Evolutionary conservation across 53 echinoderm and acorn worm genomes (phyloP), one percentile per base, ranked within the genome.

Genomic region (Apostichopus leukothele): DNA sequence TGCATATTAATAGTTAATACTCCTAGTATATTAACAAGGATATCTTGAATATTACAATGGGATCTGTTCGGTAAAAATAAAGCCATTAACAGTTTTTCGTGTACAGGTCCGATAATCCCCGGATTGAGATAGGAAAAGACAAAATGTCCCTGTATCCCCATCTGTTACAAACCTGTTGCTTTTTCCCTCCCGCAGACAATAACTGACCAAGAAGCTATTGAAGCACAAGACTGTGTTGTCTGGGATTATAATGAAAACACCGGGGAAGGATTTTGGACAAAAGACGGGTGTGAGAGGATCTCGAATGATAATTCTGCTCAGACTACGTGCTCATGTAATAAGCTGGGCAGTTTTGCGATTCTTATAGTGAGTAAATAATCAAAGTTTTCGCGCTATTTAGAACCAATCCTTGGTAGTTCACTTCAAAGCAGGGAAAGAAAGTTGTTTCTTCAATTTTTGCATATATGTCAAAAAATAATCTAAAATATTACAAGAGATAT

Each of bases 311-410:
- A 76, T 9, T 53, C 20, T 14, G 55, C 51, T 26, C 53, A 52
- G 5, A 79, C 79, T 9, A 53, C 52, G n/a, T 79, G 79, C 10
- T 79, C 79, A n/a, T 79, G 79, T 52, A 26, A 79, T 53, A 52
- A 53, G 18, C 21, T 79, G 8, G 79, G 53, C 6, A 79, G 79
- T 79, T 79, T 79, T 79, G 79, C 79, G 12, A 53, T 79, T 79
- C 55, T 79, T 8, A 53, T 79, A 12, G 79, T 79, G 39, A n/a
- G 79, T 52, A 79, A 14, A 10, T 51, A 11, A 16, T 9, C 63
- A 13, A 13, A 11, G 16, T 63, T 13, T 13, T 16, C 8, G 11
- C 63, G 63, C 16, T 16, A 13, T 16, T 9, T 63, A 63, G 9
- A 63, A 11, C 63, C 63, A 16, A 4, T 9, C 16, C 63, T 63